These are phyloP conservation scores for Eulemur macaco DNA, from an alignment of 2,113 vertebrate species.

Conservation along the genomic window DNA sequence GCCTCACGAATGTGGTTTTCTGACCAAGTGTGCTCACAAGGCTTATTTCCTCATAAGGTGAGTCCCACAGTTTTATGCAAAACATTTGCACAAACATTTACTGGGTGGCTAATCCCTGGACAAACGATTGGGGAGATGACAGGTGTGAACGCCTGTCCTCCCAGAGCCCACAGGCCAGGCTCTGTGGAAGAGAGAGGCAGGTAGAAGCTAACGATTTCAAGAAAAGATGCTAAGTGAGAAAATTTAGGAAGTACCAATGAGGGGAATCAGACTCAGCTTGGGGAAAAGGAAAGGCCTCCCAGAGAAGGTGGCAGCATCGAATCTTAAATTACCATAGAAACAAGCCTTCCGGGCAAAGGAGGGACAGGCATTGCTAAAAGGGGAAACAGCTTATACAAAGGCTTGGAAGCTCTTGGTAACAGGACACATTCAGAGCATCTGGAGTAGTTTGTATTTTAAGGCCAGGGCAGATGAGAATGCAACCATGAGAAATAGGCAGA, in stretches of 20 bases:
- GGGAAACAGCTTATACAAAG: no score
- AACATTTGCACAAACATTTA: neutral
- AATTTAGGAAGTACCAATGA: neutral
- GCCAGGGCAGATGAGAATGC: neutral
- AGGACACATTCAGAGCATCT: neutral
- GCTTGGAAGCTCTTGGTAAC: neutral
- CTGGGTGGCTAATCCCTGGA: neutral
- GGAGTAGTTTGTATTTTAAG: neutral
- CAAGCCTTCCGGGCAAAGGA: neutral
- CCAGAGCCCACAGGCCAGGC: neutral
- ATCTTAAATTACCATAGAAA: neutral
- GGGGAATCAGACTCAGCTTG: neutral
- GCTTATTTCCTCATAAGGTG: neutral
- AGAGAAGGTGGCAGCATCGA: neutral
- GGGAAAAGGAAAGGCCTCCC: neutral
- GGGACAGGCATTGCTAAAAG: neutral
- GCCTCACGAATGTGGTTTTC: neutral
- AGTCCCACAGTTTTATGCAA: neutral
- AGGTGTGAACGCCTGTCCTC: neutral
- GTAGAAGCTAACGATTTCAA: neutral
- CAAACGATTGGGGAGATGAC: no score
- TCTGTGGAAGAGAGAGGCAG: neutral
- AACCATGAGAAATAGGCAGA: neutral
- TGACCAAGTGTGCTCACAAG: neutral
- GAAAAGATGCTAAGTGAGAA: neutral